A percentile compares a stretch with the other conserved stretches of the same genome.
Evolutionary conservation across 2,113 vertebrate genomes (phyloP).

Genomic region (Synodontis membranacea): DNA sequence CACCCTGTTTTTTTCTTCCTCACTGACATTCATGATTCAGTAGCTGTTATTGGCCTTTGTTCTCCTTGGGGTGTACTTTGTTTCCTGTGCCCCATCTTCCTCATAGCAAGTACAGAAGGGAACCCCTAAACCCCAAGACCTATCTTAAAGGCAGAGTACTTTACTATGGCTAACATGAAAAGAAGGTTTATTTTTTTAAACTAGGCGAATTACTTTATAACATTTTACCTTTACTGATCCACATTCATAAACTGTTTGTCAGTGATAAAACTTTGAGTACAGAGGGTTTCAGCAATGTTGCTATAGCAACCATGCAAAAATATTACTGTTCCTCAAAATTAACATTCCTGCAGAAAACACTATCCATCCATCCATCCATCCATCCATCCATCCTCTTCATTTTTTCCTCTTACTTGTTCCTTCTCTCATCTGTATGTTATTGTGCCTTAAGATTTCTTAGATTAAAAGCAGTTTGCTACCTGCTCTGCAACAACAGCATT

Average conservation of each 20-base stretch:
- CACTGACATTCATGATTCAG: background rate
- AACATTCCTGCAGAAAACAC: background rate
- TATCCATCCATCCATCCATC: no score
- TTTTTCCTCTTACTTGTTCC: background rate
- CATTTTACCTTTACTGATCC: constrained; percentile 42
- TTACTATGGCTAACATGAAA: constrained; percentile 64
- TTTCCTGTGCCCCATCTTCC: background rate
- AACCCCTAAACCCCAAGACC: background rate
- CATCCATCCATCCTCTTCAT: no score
- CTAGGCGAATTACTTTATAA: background rate
- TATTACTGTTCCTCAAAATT: constrained; percentile 5
- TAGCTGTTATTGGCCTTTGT: background rate
- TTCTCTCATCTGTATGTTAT: constrained; percentile 1
- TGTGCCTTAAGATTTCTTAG: constrained; percentile 17
- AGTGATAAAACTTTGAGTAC: constrained; percentile 13
- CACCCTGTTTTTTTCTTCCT: background rate
- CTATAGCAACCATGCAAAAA: constrained; percentile 11
- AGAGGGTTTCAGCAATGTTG: background rate
- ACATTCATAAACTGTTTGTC: constrained; percentile 69
- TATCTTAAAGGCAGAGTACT: background rate
- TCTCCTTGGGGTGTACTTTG: background rate
- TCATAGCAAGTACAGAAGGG: constrained; percentile 21
- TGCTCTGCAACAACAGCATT: constrained; percentile 34
- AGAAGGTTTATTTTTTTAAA: background rate
- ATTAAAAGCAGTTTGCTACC: constrained; percentile 18